A percentile compares a stretch with the other conserved stretches of the same genome.
These are phyloP conservation scores for Lutjanus erythropterus DNA, from an alignment of 2,113 vertebrate species.

Conservation along the genomic window DNA sequence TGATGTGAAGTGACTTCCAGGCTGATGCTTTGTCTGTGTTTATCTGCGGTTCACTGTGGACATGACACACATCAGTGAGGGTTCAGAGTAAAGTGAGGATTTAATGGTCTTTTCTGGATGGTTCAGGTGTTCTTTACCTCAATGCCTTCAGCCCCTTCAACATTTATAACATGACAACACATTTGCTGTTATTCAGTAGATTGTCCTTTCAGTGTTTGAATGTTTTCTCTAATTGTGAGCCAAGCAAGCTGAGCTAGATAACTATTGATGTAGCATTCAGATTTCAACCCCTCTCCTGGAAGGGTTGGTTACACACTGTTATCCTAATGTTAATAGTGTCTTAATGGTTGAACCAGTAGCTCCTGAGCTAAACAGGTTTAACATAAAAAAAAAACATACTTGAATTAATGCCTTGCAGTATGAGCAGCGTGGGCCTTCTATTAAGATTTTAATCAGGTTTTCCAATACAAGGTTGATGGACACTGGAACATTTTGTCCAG, in stretches of 20 bases:
- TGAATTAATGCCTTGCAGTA: constrained; percentile 16
- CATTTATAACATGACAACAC: not conserved
- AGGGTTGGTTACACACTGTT: not conserved
- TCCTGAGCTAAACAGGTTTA: not conserved
- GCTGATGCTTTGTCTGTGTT: not conserved
- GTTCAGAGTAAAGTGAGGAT: not conserved
- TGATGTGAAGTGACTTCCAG: not conserved
- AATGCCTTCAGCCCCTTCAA: not conserved
- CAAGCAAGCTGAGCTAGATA: not conserved
- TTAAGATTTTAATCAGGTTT: not conserved
- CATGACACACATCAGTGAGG: not conserved
- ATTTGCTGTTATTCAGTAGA: not conserved
- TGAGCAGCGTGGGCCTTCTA: not conserved
- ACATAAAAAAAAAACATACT: constrained; percentile 1
- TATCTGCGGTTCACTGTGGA: not conserved
- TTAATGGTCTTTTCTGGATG: not conserved
- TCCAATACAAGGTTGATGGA: not conserved
- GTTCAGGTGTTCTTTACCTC: not conserved
- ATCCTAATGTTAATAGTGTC: not conserved
- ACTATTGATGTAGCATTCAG: constrained; percentile 7
- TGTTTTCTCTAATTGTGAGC: not conserved
- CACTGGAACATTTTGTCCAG: not conserved
- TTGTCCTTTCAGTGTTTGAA: not conserved
- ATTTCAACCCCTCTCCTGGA: not conserved
- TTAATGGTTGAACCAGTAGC: not conserved